Percentiles rank a stretch among this genome's conserved stretches.
phyloP scores from a whole-genome alignment of 2,888 invertebrate species.

The Melanostoma scalare region DNA sequence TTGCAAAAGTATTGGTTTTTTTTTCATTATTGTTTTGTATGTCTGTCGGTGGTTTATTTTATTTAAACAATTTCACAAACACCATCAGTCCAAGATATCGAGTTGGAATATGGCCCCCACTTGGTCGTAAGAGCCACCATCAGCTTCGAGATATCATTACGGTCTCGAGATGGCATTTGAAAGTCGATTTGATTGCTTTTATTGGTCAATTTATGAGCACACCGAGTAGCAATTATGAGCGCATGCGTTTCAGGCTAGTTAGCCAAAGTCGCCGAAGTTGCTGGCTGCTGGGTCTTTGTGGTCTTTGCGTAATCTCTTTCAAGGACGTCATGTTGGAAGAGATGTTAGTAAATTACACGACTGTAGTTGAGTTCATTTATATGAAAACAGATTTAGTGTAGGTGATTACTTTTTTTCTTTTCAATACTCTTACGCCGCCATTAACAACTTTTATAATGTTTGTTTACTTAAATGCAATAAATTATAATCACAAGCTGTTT shows the following conservation, averaged over 20 bases:
- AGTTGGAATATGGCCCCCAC: slow-evolving; percentile 37
- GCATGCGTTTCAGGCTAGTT: slow-evolving; percentile 24
- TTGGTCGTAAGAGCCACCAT: background rate
- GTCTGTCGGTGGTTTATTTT: background rate
- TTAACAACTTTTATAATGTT: slow-evolving; percentile 32
- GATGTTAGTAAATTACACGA: slow-evolving; percentile 43
- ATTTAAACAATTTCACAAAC: slow-evolving; percentile 10
- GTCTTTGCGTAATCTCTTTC: slow-evolving; percentile 30
- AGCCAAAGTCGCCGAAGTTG: background rate
- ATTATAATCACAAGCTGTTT: slow-evolving; percentile 60
- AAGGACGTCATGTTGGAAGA: slow-evolving; percentile 68
- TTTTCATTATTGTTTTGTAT: background rate
- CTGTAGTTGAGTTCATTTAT: background rate
- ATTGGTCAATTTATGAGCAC: slow-evolving; percentile 63
- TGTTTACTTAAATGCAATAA: slow-evolving; percentile 59
- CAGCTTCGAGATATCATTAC: slow-evolving; percentile 46
- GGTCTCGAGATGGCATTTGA: slow-evolving; percentile 65
- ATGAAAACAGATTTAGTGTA: slow-evolving; percentile 3
- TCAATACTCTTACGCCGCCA: background rate
- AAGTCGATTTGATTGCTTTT: slow-evolving; percentile 66
- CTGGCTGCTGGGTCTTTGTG: background rate
- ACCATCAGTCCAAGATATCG: background rate
- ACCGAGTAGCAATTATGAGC: background rate
- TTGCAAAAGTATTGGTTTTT: background rate
- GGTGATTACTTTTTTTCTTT: slow-evolving; percentile 4